These are phyloP conservation scores for Micronycteris hirsuta DNA, from an alignment of 2,113 vertebrate genomes.

Conservation along the genomic window DNA sequence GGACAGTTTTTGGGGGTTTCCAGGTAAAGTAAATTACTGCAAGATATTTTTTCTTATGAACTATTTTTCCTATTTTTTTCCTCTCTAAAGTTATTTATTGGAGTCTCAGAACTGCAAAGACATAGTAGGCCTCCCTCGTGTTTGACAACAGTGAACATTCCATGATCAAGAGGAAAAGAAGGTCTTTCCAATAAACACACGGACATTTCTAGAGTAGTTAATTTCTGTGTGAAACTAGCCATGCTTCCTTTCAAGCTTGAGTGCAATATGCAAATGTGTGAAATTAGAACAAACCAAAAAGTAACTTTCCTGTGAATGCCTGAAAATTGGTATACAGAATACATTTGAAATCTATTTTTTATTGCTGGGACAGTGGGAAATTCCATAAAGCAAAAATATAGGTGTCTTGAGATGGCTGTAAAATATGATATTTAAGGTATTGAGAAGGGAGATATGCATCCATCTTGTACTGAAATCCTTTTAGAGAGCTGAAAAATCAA, in stretches of 20 bases:
- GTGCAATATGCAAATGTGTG: neutral
- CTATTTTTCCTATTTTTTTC: neutral
- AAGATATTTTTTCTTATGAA: slow-evolving; percentile 21
- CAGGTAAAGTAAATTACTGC: slow-evolving; percentile 28
- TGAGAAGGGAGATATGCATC: neutral
- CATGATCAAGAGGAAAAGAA: neutral
- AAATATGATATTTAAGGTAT: slow-evolving; percentile 5
- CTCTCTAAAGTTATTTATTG: slow-evolving; percentile 4
- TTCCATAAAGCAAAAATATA: slow-evolving; percentile 37
- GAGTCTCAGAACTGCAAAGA: neutral
- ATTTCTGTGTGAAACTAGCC: slow-evolving; percentile 39
- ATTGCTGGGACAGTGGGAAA: slow-evolving; percentile 45
- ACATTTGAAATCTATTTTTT: slow-evolving; percentile 41
- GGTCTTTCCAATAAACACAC: neutral
- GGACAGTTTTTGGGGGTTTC: slow-evolving; percentile 62
- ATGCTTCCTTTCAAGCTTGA: slow-evolving; percentile 23
- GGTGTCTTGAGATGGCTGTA: neutral
- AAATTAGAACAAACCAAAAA: slow-evolving; percentile 48
- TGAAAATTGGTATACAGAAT: slow-evolving; percentile 37
- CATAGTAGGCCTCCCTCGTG: neutral
- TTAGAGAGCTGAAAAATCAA: neutral
- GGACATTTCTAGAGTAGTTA: slow-evolving; percentile 4
- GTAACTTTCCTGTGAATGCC: slow-evolving; percentile 40
- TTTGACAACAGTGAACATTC: slow-evolving; percentile 14
- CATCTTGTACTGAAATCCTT: neutral